phyloP scores from a whole-genome alignment of 2,888 invertebrate species.

The Brachyopa scutellaris region DNA sequence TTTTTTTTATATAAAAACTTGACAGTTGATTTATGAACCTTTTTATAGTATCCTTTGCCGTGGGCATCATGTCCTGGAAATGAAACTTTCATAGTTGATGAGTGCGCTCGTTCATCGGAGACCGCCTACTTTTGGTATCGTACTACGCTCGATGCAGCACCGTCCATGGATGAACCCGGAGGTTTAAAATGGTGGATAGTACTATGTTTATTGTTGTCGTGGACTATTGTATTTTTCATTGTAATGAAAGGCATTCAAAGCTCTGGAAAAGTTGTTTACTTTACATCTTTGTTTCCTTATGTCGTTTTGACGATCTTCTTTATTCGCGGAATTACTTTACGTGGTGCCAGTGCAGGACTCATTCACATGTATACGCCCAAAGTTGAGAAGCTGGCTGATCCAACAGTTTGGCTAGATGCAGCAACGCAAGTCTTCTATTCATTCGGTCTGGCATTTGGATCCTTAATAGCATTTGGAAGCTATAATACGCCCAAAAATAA shows the following conservation, averaged over 20 bases:
- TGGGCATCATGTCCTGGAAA: slow-evolving; percentile 93
- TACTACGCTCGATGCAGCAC: slow-evolving; percentile 92
- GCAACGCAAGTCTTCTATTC: slow-evolving; percentile 99
- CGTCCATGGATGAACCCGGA: slow-evolving; percentile 91
- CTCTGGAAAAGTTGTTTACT: slow-evolving; percentile 97
- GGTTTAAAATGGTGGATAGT: slow-evolving; percentile 97
- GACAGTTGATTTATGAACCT: not conserved
- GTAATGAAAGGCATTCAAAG: slow-evolving; percentile 98
- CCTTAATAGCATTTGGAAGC: slow-evolving; percentile 96
- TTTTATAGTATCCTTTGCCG: slow-evolving; percentile 88
- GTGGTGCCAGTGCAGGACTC: slow-evolving; percentile 93
- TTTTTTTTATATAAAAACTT: not conserved
- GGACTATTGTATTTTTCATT: slow-evolving; percentile 96
- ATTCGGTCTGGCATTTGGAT: slow-evolving; percentile 96
- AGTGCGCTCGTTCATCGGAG: slow-evolving; percentile 92
- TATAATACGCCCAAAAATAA: slow-evolving; percentile 98
- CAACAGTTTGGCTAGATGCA: slow-evolving; percentile 97
- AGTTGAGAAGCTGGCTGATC: slow-evolving; percentile 92
- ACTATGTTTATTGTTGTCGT: slow-evolving; percentile 91
- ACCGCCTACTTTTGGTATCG: slow-evolving; percentile 97
- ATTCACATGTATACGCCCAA: slow-evolving; percentile 96
- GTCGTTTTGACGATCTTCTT: slow-evolving; percentile 97
- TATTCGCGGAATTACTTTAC: slow-evolving; percentile 92
- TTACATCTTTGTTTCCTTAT: slow-evolving; percentile 97
- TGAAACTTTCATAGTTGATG: slow-evolving; percentile 85